Base-by-base conservation (phyloP, 2,888 invertebrate genomes). In the Rotaria magnacalcarata region DNA sequence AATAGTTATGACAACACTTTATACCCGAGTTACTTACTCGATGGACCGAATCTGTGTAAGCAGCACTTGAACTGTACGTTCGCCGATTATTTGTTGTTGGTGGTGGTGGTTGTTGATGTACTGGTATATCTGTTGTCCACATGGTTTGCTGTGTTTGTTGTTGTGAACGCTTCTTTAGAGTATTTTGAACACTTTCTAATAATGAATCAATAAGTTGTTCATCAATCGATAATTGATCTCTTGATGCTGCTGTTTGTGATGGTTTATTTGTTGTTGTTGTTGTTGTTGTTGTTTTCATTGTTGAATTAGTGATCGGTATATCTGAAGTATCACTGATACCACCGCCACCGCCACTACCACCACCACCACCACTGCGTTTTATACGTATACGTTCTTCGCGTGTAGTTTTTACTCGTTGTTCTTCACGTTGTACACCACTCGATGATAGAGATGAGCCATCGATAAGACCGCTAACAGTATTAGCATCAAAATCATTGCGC, bases 331-430 rank as follows among this genome's bases (percentile, higher is more conserved):
- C 80, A 47, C 11, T 80, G 14, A 11, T 5, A 24, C 5, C 2
- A 47, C 34, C 14, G 21, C 16, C 16, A 67, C 67, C 27, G n/a
- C 24, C 24, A n/a, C 11, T n/a, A 67, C 67, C 67, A 3, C 41
- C 43, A 16, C 43, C 24, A 10, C 80, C 80, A n/a, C 21, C 80
- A 14, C 80, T 34, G 47, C 80, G 80, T 80, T 47, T 80, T 14
- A 80, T n/a, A 80, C 80, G 80, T 47, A 80, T 80, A n/a, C 80
- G 80, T n/a, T 80, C 80, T 80, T 80, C 80, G 14, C 80, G 80
- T 80, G 80, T 80, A 2, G 47, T 47, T 41, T 67, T 67, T 8
- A 27, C 0, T 14, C 80, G 80, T 47, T 43, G 43, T 47, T 43
- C 47, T 47, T 43, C 43, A 47, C 80, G 43, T 80, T 47, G 43